phyloP scores from a whole-genome alignment of 2,797 vertebrate genomes.

The Typhlichthys subterraneus region DNA sequence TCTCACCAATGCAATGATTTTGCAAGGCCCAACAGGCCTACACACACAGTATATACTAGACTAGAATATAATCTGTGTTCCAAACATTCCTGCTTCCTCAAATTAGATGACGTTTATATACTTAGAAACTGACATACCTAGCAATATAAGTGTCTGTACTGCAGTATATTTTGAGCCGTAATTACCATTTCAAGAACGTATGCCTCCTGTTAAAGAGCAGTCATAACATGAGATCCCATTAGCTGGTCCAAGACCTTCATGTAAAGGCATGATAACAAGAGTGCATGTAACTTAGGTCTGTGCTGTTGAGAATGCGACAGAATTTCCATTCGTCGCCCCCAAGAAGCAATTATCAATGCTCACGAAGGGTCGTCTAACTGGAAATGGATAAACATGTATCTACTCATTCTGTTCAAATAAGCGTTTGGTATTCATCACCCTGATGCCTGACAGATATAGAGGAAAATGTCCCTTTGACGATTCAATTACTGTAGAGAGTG shows the following conservation, averaged over 20 bases:
- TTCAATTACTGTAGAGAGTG: slow-evolving; percentile 81
- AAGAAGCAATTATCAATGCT: slow-evolving; percentile 64
- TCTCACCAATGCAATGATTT: too few species aligned
- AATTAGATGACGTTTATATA: too few species aligned
- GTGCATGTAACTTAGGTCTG: slow-evolving; percentile 34
- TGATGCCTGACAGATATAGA: slow-evolving; percentile 73
- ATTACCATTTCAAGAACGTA: not conserved
- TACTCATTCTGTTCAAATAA: slow-evolving; percentile 72
- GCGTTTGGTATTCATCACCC: slow-evolving; percentile 77
- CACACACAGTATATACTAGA: too few species aligned
- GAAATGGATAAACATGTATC: slow-evolving; percentile 77
- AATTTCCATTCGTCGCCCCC: slow-evolving; percentile 49
- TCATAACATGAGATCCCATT: slow-evolving; percentile 36
- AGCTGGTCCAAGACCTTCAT: slow-evolving; percentile 33
- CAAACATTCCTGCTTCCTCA: too few species aligned
- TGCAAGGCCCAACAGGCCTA: too few species aligned
- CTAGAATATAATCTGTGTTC: too few species aligned
- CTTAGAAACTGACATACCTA: too few species aligned
- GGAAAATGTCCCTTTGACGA: slow-evolving; percentile 82
- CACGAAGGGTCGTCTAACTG: slow-evolving; percentile 68
- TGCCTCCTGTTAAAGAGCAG: slow-evolving; percentile 1
- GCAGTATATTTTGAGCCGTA: too few species aligned
- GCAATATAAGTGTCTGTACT: too few species aligned
- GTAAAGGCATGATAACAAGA: slow-evolving; percentile 42
- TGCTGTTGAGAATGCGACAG: slow-evolving; percentile 46